Percentiles rank a stretch among this genome's conserved stretches.
Evolutionary conservation across 2,113 vertebrate genomes (phyloP).

Genomic region (Grus americana): DNA sequence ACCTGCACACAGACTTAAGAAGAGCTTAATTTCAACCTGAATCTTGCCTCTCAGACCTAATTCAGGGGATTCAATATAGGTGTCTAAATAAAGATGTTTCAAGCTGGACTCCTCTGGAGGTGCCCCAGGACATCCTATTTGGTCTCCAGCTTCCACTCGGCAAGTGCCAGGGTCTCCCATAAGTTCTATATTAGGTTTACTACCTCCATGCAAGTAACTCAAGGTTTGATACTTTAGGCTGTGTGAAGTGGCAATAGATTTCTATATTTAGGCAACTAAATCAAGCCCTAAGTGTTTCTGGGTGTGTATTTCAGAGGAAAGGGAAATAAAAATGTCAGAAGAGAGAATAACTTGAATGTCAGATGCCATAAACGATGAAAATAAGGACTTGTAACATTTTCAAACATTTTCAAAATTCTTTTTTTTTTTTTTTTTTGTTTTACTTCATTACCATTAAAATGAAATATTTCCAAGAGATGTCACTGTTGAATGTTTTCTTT

Average conservation of each 20-base stretch:
- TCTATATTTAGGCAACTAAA: not conserved
- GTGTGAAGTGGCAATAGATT: not conserved
- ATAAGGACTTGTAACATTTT: not conserved
- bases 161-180: not conserved
- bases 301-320: not conserved
- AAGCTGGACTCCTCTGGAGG: not conserved
- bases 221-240: not conserved
- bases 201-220: not conserved
- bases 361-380: not conserved
- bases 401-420: not conserved
- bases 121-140: not conserved
- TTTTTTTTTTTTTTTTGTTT: not conserved
- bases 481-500: not conserved
- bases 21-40: not conserved
- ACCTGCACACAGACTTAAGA: not conserved
- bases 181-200: not conserved
- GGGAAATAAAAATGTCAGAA: fast-evolving
- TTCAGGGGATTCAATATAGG: not conserved
- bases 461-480: not conserved
- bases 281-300: not conserved
- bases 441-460: not conserved
- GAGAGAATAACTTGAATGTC: not conserved
- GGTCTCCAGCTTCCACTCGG: not conserved
- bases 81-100: not conserved
- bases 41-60: not conserved